A percentile compares a stretch with the other conserved stretches of the same genome.
These are phyloP conservation scores for Liposcelis brunnea DNA, from an alignment of 2,888 invertebrate genomes.

Conservation along the genomic window DNA sequence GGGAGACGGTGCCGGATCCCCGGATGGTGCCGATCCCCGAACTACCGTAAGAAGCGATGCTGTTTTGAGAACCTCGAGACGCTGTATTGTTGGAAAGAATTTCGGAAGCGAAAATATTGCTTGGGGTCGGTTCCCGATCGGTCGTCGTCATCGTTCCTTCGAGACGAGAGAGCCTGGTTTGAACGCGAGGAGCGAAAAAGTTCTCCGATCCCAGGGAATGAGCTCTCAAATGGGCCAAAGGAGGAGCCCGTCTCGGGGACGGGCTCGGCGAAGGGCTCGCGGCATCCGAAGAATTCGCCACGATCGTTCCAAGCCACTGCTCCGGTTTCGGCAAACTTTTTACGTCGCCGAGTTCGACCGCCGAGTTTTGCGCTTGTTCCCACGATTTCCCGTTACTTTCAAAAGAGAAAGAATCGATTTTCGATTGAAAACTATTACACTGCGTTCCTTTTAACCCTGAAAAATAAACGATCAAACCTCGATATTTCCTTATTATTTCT, in stretches of 20 bases:
- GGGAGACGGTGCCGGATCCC: slow-evolving; percentile 12
- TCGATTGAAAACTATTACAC: slow-evolving; percentile 7
- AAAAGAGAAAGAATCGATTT: slow-evolving; percentile 7
- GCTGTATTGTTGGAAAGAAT: too few relatives aligned
- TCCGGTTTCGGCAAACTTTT: slow-evolving; percentile 53
- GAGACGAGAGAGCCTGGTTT: neutral
- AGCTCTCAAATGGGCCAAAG: slow-evolving; percentile 31
- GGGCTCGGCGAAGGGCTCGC: slow-evolving; percentile 26
- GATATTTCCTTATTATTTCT: too few relatives aligned
- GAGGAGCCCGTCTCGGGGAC: slow-evolving; percentile 33
- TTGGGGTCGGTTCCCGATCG: slow-evolving; percentile 18
- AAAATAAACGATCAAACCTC: neutral
- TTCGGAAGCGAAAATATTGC: neutral
- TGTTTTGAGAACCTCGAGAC: slow-evolving; percentile 18
- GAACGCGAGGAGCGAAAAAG: slow-evolving; percentile 15
- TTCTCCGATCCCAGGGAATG: slow-evolving; percentile 34
- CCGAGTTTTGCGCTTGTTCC: slow-evolving; percentile 19
- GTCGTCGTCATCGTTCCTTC: neutral
- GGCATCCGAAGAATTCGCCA: slow-evolving; percentile 33
- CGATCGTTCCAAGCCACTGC: slow-evolving; percentile 64
- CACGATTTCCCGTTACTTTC: slow-evolving; percentile 1
- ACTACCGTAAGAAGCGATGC: neutral
- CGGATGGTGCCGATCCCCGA: slow-evolving; percentile 9
- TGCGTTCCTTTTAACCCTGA: neutral
- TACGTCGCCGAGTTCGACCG: slow-evolving; percentile 27